Evolutionary conservation across 1,140 invertebrate genomes (phyloP).

Genomic region (Diorhabda carinulata): DNA sequence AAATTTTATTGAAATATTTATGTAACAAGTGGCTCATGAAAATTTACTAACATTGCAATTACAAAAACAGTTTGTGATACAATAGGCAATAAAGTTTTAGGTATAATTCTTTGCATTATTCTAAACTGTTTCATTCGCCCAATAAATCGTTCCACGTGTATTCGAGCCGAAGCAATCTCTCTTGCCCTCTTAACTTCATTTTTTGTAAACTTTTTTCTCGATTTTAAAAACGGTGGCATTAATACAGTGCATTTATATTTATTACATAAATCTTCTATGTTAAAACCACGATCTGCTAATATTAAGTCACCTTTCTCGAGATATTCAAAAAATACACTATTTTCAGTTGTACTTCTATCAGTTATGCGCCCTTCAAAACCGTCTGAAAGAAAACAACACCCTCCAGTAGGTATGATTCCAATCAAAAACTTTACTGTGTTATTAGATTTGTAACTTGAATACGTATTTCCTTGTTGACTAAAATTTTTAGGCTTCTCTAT

Average conservation of each 20-base stretch:
- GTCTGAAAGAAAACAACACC: background rate
- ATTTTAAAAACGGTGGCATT: background rate
- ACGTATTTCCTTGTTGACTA: too few relatives aligned
- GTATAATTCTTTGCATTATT: too few relatives aligned
- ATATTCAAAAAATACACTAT: background rate
- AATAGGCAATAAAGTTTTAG: too few relatives aligned
- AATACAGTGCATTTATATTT: too few relatives aligned
- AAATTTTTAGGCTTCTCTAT: too few relatives aligned
- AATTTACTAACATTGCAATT: background rate
- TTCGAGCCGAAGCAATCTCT: too few relatives aligned
- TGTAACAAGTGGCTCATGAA: background rate
- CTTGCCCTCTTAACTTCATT: too few relatives aligned
- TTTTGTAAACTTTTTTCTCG: background rate
- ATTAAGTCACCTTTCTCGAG: background rate
- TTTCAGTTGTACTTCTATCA: background rate
- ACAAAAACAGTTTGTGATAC: too few relatives aligned
- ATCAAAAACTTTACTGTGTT: constrained; percentile 1
- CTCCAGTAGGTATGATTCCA: constrained; percentile 1
- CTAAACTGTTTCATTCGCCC: too few relatives aligned
- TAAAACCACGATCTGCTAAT: too few relatives aligned
- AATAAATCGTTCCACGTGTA: too few relatives aligned
- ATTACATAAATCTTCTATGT: too few relatives aligned
- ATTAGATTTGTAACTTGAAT: background rate
- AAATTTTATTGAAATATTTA: constrained; percentile 7
- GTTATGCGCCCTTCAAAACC: background rate